Evolutionary conservation across 2,113 vertebrate species (phyloP).

Genomic region (Eublepharis macularius): DNA sequence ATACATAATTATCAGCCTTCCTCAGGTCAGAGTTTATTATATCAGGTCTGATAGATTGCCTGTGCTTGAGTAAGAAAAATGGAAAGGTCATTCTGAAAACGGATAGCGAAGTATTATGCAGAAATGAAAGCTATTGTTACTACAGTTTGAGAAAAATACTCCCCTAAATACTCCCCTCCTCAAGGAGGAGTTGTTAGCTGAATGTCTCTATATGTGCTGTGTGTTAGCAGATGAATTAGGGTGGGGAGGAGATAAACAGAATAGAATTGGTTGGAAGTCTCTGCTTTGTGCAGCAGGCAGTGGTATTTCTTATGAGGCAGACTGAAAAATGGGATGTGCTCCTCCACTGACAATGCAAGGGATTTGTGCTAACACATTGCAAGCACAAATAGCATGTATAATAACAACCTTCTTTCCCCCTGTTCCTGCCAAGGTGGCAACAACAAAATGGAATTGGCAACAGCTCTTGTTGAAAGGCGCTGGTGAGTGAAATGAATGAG

Average conservation of each 20-base stretch:
- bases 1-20: no score
- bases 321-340: conserved; percentile 28
- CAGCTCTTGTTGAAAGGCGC: background rate
- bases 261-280: background rate
- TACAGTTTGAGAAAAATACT: conserved; percentile 12
- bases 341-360: rapidly evolving
- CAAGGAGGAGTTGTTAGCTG: conserved; percentile 16
- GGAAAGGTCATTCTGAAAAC: conserved; percentile 43
- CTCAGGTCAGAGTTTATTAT: conserved; percentile 16
- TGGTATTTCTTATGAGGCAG: conserved; percentile 33
- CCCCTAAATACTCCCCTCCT: conserved; percentile 5
- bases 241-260: rapidly evolving
- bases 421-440: background rate
- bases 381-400: background rate
- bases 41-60: background rate
- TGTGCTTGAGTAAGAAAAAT: conserved; percentile 3
- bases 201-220: conserved; percentile 1
- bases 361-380: conserved; percentile 13
- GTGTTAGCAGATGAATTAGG: background rate
- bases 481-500: background rate
- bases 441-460: background rate
- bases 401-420: background rate
- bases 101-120: conserved; percentile 40
- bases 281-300: conserved; percentile 6
- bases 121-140: conserved; percentile 35